A percentile compares a stretch with the other conserved stretches of the same genome.
Conservation (phyloP, 2,113 vertebrate genomes). For the Notarius lentiginosus region DNA sequence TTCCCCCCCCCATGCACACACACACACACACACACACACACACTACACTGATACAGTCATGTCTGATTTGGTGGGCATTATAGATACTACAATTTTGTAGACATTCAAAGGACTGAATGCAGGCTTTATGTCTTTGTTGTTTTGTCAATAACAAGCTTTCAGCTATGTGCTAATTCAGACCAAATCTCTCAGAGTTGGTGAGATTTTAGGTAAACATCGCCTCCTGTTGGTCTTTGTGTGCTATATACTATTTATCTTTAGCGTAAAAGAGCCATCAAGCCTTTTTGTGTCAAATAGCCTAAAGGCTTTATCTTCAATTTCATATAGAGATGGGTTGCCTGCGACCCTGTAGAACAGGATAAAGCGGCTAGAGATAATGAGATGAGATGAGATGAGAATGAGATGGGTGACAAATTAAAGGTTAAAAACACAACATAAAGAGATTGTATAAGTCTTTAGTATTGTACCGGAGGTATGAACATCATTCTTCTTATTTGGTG, state of each 20-base stretch:
- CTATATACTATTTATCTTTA: neutral
- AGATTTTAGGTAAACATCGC: constrained; percentile 14
- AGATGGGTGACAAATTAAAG: neutral
- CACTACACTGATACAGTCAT: neutral
- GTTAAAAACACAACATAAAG: neutral
- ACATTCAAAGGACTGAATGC: neutral
- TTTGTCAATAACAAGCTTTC: neutral
- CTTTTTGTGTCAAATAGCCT: neutral
- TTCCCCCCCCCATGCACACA: neutral
- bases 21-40: neutral
- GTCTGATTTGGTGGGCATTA: neutral
- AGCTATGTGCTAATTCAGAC: no score
- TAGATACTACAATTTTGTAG: neutral
- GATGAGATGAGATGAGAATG: no score
- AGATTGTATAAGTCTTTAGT: neutral
- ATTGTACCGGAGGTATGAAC: neutral
- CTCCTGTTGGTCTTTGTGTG: constrained; percentile 23
- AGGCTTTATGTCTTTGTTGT: neutral
- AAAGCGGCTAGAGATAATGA: no score
- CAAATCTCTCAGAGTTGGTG: neutral
- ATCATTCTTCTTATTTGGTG: neutral
- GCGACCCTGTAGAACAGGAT: no score
- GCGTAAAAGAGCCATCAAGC: neutral
- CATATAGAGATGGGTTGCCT: no score
- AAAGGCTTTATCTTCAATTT: neutral